These are phyloP conservation scores for Epistrophe eligans DNA, from an alignment of 2,888 invertebrate genomes.

Conservation along the genomic window DNA sequence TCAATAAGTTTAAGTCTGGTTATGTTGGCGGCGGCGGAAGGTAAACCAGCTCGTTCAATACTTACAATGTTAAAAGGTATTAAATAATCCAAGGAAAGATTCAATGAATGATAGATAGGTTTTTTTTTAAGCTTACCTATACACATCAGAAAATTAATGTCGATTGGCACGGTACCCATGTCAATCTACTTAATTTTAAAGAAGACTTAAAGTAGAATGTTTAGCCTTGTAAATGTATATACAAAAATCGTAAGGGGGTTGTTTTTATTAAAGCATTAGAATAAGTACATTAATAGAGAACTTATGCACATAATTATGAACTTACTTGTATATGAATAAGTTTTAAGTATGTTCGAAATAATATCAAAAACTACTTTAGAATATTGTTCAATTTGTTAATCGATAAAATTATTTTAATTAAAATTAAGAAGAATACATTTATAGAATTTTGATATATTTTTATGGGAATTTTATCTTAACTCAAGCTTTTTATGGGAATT, in stretches of 20 bases:
- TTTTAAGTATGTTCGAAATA: no score
- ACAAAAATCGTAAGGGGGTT: not conserved
- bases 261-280: not conserved
- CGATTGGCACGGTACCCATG: not conserved
- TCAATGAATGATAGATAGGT: not conserved
- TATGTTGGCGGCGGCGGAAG: not conserved
- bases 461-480: no score
- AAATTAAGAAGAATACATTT: no score
- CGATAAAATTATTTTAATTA: no score
- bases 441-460: no score
- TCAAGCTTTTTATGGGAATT: no score
- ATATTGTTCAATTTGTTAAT: no score
- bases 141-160: not conserved
- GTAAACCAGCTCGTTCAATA: not conserved
- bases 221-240: not conserved
- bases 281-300: not conserved
- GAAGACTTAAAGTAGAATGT: conserved; percentile 8
- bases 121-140: conserved; percentile 8
- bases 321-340: no score
- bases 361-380: no score
- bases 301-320: no score
- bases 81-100: conserved; percentile 19
- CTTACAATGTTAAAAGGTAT: not conserved
- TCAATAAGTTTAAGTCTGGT: conserved; percentile 50
- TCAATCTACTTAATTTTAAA: conserved; percentile 12